Evolutionary conservation across 2,113 vertebrate species (phyloP).

Genomic region (Ranitomeya variabilis): DNA sequence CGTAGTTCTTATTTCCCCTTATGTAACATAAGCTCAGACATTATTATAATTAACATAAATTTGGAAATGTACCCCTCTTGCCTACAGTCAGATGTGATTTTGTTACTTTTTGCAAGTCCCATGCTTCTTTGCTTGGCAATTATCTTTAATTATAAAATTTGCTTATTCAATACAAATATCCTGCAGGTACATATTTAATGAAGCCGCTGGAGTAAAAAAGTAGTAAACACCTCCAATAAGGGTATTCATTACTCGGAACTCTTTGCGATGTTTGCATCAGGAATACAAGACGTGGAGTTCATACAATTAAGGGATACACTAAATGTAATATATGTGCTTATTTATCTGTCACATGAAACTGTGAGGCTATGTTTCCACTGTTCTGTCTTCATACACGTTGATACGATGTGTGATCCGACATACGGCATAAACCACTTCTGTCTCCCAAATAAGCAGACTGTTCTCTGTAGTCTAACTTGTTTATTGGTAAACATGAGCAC

Average conservation of each 20-base stretch:
- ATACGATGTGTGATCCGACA: too few relatives aligned
- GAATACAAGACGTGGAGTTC: background rate
- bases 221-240: background rate
- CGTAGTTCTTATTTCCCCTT: background rate
- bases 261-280: background rate
- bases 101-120: conserved; percentile 16
- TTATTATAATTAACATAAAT: background rate
- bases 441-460: too few relatives aligned
- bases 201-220: background rate
- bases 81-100: background rate
- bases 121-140: conserved; percentile 1
- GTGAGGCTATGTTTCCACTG: too few relatives aligned
- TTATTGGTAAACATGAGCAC: too few relatives aligned
- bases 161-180: conserved; percentile 36
- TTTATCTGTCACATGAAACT: too few relatives aligned
- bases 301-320: background rate
- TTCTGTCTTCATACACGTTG: too few relatives aligned
- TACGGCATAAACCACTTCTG: too few relatives aligned
- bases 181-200: conserved; percentile 46
- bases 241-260: background rate
- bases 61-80: background rate
- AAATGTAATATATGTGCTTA: too few relatives aligned
- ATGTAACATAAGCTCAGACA: background rate
- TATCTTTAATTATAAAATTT: conserved; percentile 33
- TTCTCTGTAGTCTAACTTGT: too few relatives aligned